Conservation (phyloP, 2,797 vertebrate genomes). For the Gallinago solitaria region DNA sequence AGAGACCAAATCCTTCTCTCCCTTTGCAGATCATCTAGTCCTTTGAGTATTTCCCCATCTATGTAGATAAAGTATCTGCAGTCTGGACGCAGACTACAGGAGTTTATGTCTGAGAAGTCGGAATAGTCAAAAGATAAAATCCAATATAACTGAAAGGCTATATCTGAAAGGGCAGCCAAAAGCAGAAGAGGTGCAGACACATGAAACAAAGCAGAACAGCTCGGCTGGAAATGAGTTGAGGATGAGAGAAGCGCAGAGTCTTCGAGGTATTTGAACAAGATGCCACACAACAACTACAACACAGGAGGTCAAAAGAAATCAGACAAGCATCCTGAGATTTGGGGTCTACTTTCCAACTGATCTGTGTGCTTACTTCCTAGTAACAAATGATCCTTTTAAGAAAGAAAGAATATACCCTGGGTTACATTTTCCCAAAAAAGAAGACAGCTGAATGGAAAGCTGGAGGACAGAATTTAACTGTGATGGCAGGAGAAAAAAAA, state of each 20-base stretch:
- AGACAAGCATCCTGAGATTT: not conserved
- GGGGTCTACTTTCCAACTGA: not conserved
- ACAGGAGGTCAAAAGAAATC: not conserved
- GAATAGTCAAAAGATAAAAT: not conserved
- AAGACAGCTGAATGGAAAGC: conserved; percentile 47
- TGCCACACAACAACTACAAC: not conserved
- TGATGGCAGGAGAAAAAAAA: not conserved
- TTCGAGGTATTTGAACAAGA: not conserved
- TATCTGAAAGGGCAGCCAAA: not conserved
- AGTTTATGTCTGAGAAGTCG: not conserved
- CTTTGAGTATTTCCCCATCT: not conserved
- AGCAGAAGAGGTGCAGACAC: not conserved
- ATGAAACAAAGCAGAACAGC: not conserved
- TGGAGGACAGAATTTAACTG: not conserved
- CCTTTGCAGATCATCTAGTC: not conserved
- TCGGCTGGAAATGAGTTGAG: not conserved
- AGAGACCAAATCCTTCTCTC: not conserved
- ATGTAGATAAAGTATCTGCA: not conserved
- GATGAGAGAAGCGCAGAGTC: not conserved
- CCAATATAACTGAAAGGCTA: not conserved
- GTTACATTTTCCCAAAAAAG: conserved; percentile 23
- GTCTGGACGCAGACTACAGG: not conserved
- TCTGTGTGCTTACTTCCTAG: not conserved
- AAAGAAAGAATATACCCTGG: not conserved
- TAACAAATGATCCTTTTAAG: conserved; percentile 41